Evolutionary conservation across 2,888 invertebrate genomes (phyloP).

Genomic region (Tanytarsus gracilentus): DNA sequence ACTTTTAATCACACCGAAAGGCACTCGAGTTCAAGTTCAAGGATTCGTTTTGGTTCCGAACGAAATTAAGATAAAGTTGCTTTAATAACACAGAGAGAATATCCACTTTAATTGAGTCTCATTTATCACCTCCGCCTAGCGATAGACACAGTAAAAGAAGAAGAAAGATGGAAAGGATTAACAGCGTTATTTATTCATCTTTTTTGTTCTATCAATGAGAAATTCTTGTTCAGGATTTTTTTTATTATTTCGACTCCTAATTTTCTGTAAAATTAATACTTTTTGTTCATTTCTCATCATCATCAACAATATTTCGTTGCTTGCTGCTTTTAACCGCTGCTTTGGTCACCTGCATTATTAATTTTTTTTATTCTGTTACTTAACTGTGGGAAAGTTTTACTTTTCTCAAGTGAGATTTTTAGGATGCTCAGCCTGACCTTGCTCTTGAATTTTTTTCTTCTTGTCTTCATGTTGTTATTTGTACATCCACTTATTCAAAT

Average conservation of each 20-base stretch:
- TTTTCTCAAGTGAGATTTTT: background rate
- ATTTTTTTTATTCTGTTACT: background rate
- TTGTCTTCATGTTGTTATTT: background rate
- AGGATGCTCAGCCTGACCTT: too few relatives aligned
- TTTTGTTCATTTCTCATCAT: conserved; percentile 6
- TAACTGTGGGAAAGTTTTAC: conserved; percentile 3
- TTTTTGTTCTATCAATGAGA: conserved; percentile 8
- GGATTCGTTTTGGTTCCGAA: conserved; percentile 1
- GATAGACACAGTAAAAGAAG: background rate
- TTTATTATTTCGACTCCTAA: conserved; percentile 1
- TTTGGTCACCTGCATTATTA: conserved; percentile 7
- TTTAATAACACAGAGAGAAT: conserved; percentile 9
- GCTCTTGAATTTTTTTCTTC: conserved; percentile 1
- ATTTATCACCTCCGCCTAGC: conserved; percentile 1
- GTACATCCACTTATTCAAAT: background rate
- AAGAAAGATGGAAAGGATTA: conserved; percentile 6
- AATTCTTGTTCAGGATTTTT: conserved; percentile 1
- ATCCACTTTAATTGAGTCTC: conserved; percentile 7
- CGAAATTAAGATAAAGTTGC: conserved; percentile 7
- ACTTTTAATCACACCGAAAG: too few relatives aligned
- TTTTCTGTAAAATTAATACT: conserved; percentile 12
- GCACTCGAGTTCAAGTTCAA: conserved; percentile 4
- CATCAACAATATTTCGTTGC: background rate
- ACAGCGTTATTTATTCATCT: conserved; percentile 3
- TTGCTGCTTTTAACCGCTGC: background rate